Base-by-base conservation (phyloP, 2,113 vertebrate genomes). In the Caranx ignobilis region DNA sequence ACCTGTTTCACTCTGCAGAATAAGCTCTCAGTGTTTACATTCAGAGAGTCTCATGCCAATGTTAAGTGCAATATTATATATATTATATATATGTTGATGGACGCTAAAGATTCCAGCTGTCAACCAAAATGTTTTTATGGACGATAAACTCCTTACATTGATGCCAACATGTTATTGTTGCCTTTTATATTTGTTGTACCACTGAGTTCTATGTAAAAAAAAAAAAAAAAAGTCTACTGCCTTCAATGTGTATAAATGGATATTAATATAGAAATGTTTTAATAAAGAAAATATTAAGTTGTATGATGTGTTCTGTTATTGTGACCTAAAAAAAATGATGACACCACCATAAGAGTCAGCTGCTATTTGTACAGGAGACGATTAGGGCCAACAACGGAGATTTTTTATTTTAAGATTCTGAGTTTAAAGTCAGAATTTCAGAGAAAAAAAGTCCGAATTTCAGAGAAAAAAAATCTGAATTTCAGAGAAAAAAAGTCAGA, bases 1-100 rank as follows among this genome's bases (percentile, higher is more conserved):
- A 50, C 32, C 39, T 15, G 21, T 34, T 66, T 84, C 79, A 72
- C 69, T 77, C 83, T 69, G 69, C 83, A 79, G 6, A 41, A 43
- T 11, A 10, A 65, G 70, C 77, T 66, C 55, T 52, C 4, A 7
- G 37, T 81, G 89, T 92, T 92, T 89, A 90, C 87, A 15, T 64
- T 84, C 43, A 35, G 43, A 37, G 34, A 64, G 57, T 84, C 64
- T 84, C n/a, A 61, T 83, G 87, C 89, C 89, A 87, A 72, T 57
- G 65, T 78, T 77, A 88, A 87, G 93, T 93, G 92, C 92, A 94
- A 94, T 93, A 91, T 84, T 83, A 73, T 63, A 71, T 55, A 94
- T 93, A 91, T 84, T 83, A 73, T 63, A 71, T 55, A 70, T 47
- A 35, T 54, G 81, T 75, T 83, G 77, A 82, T 69, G 55, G 83